These are phyloP conservation scores for Cromileptes altivelis DNA, from an alignment of 2,113 vertebrate genomes.

Conservation along the genomic window DNA sequence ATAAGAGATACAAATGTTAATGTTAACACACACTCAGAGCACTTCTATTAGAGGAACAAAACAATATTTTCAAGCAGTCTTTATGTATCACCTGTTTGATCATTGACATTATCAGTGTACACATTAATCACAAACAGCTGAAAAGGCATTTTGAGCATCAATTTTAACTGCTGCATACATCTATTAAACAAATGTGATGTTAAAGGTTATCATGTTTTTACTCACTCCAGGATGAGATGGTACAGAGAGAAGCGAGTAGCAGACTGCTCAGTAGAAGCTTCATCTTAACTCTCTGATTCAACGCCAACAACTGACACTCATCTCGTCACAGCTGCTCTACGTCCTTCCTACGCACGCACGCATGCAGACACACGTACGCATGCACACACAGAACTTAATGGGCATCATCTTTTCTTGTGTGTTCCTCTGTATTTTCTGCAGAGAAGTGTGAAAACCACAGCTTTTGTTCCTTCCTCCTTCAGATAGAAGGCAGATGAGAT, in stretches of 20 bases:
- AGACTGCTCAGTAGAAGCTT: slow-evolving; percentile 56
- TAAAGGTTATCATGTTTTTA: slow-evolving; percentile 12
- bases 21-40: background rate
- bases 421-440: background rate
- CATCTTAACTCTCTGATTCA: slow-evolving; percentile 50
- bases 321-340: background rate
- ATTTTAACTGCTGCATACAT: too few species aligned
- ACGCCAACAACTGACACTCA: background rate
- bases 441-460: slow-evolving; percentile 10
- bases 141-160: background rate
- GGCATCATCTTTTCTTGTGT: background rate
- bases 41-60: background rate
- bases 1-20: background rate
- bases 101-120: background rate
- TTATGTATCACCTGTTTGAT: background rate
- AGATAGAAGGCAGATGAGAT: background rate
- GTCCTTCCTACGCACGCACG: slow-evolving; percentile 9
- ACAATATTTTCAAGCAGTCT: background rate
- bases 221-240: slow-evolving; percentile 64
- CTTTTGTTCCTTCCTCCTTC: background rate
- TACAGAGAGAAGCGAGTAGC: slow-evolving; percentile 33
- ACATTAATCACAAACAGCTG: too few species aligned
- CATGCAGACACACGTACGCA: background rate
- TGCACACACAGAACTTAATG: background rate
- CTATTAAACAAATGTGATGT: background rate